phyloP scores from a whole-genome alignment of 2,888 invertebrate species.

The Spilarctia lutea region DNA sequence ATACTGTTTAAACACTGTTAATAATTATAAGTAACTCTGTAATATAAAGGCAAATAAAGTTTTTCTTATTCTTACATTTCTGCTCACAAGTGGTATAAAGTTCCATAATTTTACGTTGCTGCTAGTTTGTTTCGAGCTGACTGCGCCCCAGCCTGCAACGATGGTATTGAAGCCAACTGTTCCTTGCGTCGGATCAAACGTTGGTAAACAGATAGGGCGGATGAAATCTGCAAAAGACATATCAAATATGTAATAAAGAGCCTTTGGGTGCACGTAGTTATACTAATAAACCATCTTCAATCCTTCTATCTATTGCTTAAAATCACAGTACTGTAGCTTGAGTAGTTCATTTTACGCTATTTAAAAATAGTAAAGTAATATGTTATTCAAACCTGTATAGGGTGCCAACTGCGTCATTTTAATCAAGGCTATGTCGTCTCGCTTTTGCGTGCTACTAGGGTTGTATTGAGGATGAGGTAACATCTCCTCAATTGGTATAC shows the following conservation, averaged over 20 bases:
- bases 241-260: neutral
- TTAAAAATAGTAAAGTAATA: too few species aligned
- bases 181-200: constrained; percentile 29
- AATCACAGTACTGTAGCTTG: too few species aligned
- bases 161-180: constrained; percentile 26
- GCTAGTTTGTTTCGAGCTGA: constrained; percentile 52
- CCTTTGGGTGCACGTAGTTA: neutral
- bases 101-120: constrained; percentile 65
- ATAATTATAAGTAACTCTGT: too few species aligned
- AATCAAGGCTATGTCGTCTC: constrained; percentile 81
- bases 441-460: constrained; percentile 37
- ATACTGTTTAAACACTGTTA: too few species aligned
- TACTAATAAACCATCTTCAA: too few species aligned
- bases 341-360: too few species aligned
- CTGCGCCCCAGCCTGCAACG: constrained; percentile 54
- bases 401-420: constrained; percentile 61
- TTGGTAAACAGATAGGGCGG: constrained; percentile 44
- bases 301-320: too few species aligned
- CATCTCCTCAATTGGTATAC: constrained; percentile 68
- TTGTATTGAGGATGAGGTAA: constrained; percentile 78
- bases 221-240: constrained; percentile 41
- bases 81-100: constrained; percentile 50
- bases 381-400: constrained; percentile 36
- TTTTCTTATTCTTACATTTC: too few species aligned
- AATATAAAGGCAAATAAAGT: too few species aligned